Evolutionary conservation across 37 sponge, comb jelly and placozoan genomes (phyloP).

Genomic region (Hormiphora californensis): DNA sequence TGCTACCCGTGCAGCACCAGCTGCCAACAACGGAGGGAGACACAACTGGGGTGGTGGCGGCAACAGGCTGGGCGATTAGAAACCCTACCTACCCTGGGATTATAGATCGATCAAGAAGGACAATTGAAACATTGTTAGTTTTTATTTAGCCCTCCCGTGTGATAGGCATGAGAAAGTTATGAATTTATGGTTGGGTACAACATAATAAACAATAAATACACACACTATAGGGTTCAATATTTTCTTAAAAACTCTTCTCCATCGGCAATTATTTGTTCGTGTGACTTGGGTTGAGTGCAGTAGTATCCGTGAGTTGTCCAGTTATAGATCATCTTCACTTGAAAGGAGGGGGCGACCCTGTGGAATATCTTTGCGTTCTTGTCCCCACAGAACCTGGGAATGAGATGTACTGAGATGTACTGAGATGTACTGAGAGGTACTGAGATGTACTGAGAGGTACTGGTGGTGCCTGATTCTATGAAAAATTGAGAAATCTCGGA

Average conservation of each 20-base stretch:
- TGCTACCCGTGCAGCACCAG: constrained; percentile 44
- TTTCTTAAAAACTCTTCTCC: constrained; percentile 30
- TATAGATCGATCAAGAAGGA: no score
- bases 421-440: no score
- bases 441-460: no score
- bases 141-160: no score
- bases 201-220: no score
- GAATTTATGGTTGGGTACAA: no score
- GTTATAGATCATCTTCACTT: constrained; percentile 47
- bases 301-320: constrained; percentile 34
- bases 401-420: no score
- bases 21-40: not conserved
- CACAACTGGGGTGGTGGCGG: constrained; percentile 59
- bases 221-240: not conserved
- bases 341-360: constrained; percentile 23
- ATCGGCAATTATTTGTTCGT: constrained; percentile 40
- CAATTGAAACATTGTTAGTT: no score
- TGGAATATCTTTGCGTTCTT: constrained; percentile 11
- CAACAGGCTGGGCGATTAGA: constrained; percentile 5
- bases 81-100: no score
- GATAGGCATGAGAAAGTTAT: no score
- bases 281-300: constrained; percentile 26
- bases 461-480: no score
- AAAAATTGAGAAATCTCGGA: no score
- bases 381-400: constrained; percentile 31